Conservation (phyloP, 2,113 vertebrate genomes). For the Recurvirostra avosetta region DNA sequence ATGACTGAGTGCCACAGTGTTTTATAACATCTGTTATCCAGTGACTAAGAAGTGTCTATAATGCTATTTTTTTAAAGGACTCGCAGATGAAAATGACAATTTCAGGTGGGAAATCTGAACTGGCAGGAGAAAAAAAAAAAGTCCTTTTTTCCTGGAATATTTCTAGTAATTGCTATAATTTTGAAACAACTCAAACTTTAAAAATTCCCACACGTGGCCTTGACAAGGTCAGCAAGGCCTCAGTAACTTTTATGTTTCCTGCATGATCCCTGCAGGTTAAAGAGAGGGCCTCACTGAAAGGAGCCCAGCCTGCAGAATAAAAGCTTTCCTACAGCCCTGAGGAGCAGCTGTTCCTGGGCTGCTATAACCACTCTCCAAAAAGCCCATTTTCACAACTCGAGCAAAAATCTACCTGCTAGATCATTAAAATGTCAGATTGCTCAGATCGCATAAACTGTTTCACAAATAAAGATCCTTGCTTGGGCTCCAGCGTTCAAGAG, state of each 20-base stretch:
- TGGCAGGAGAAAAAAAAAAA: constrained; percentile 28
- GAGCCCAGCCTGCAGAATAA: constrained; percentile 66
- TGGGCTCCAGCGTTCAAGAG: neutral
- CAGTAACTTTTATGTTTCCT: constrained; percentile 73
- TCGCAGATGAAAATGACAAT: constrained; percentile 74
- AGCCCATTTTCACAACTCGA: neutral
- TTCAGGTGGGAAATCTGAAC: constrained; percentile 61
- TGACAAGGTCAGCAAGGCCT: constrained; percentile 81
- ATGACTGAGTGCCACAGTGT: constrained; percentile 45
- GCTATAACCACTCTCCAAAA: neutral
- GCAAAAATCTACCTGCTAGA: constrained; percentile 31
- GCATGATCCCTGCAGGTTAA: constrained; percentile 70
- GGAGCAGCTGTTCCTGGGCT: constrained; percentile 60
- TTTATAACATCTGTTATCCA: constrained; percentile 70
- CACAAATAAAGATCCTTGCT: neutral
- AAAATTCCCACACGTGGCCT: constrained; percentile 90
- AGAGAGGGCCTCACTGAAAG: constrained; percentile 46
- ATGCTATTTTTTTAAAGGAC: constrained; percentile 58
- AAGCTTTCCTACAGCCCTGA: constrained; percentile 50
- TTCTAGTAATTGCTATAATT: constrained; percentile 93
- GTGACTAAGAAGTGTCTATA: constrained; percentile 43
- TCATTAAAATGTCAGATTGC: neutral
- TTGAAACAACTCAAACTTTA: constrained; percentile 86
- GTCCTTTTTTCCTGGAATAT: constrained; percentile 80
- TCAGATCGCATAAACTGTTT: neutral